phyloP scores from a whole-genome alignment of 92 coral and sea anemone genomes.

The Zoanthus gigantus region DNA sequence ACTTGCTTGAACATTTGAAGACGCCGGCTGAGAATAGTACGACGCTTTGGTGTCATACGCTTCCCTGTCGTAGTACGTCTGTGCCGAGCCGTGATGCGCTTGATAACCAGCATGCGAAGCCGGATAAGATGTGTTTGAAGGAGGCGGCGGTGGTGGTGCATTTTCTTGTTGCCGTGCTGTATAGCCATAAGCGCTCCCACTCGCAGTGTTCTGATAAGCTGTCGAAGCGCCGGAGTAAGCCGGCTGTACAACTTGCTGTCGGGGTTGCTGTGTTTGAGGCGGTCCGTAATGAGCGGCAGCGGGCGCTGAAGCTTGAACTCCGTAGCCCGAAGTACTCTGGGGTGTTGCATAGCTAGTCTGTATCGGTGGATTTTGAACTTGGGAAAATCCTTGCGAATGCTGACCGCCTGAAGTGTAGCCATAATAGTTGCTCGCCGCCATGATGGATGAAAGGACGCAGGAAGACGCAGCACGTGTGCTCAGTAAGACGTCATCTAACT shows the following conservation, averaged over 20 bases:
- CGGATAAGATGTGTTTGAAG: slow-evolving; percentile 83
- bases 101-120: slow-evolving; percentile 87
- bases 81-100: slow-evolving; percentile 82
- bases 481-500: slow-evolving; percentile 59
- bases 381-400: slow-evolving; percentile 95
- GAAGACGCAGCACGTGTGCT: slow-evolving; percentile 81
- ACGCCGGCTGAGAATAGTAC: slow-evolving; percentile 87
- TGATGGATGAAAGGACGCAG: slow-evolving; percentile 70
- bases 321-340: slow-evolving; percentile 93
- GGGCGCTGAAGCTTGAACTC: slow-evolving; percentile 92
- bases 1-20: slow-evolving; percentile 83
- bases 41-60: slow-evolving; percentile 89
- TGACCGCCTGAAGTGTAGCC: slow-evolving; percentile 99
- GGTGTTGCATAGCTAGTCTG: slow-evolving; percentile 94
- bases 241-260: slow-evolving; percentile 78
- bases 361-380: slow-evolving; percentile 97
- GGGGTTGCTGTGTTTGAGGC: slow-evolving; percentile 85
- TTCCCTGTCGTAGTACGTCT: slow-evolving; percentile 87
- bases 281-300: slow-evolving; percentile 94
- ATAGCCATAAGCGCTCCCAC: slow-evolving; percentile 96
- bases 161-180: slow-evolving; percentile 98
- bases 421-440: slow-evolving; percentile 98
- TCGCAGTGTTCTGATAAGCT: slow-evolving; percentile 77
- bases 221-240: slow-evolving; percentile 89
- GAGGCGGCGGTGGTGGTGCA: slow-evolving; percentile 94